A percentile compares a stretch with the other conserved stretches of the same genome.
Evolutionary conservation across 2,797 vertebrate species (phyloP).

Genomic region (Smutsia temminckii): DNA sequence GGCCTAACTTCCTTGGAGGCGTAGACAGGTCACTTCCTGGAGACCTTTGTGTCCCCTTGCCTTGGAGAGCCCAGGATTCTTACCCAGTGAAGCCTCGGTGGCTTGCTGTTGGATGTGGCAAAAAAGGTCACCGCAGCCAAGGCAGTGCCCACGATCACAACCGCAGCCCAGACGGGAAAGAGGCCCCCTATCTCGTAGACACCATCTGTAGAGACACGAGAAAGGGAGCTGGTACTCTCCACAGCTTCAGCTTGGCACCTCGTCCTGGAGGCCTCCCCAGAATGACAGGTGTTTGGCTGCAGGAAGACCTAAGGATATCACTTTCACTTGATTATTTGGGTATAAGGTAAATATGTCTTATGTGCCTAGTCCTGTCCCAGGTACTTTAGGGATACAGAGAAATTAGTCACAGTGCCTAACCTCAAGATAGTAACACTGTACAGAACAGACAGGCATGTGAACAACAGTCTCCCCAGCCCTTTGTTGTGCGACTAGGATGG

Average conservation of each 20-base stretch:
- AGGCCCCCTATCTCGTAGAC: slow-evolving; percentile 89
- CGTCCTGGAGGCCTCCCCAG: background rate
- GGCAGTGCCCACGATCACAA: slow-evolving; percentile 86
- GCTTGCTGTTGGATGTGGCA: slow-evolving; percentile 89
- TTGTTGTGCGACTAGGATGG: background rate
- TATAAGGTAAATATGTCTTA: background rate
- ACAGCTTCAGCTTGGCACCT: rapidly evolving
- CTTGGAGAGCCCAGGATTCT: slow-evolving; percentile 59
- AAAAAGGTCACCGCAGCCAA: slow-evolving; percentile 90
- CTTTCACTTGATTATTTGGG: too few relatives aligned
- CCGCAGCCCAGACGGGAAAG: slow-evolving; percentile 92
- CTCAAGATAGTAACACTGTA: background rate
- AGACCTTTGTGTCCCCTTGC: background rate
- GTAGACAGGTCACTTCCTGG: background rate
- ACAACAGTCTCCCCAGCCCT: background rate
- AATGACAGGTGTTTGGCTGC: background rate
- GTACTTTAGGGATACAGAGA: background rate
- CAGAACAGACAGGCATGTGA: background rate
- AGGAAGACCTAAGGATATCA: background rate
- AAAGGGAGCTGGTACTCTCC: background rate
- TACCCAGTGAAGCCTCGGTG: slow-evolving; percentile 93
- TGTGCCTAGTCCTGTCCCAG: background rate
- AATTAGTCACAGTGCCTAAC: background rate
- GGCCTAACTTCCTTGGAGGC: background rate
- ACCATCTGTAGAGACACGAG: slow-evolving; percentile 84